phyloP scores from a whole-genome alignment of 2,888 invertebrate genomes.

The Thymelicus acteon region DNA sequence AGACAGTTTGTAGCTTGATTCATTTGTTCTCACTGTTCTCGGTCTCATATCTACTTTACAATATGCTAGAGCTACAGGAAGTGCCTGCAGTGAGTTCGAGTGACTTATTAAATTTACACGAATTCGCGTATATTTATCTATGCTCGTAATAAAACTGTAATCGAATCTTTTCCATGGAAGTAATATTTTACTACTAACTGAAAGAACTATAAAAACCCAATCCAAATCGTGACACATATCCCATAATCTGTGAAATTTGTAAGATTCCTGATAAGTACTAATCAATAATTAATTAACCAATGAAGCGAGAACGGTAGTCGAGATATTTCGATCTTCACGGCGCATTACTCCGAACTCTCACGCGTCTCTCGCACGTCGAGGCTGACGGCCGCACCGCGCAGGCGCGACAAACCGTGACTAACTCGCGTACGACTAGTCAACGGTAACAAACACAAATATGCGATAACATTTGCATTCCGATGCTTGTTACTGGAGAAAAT shows the following conservation, averaged over 20 bases:
- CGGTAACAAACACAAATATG: slow-evolving; percentile 1
- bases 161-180: too few species aligned
- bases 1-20: too few species aligned
- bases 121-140: too few species aligned
- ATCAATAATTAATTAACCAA: background rate
- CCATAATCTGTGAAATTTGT: background rate
- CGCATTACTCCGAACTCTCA: slow-evolving; percentile 24
- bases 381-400: slow-evolving; percentile 1
- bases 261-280: background rate
- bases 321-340: background rate
- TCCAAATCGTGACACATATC: too few species aligned
- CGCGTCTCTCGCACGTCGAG: slow-evolving; percentile 21
- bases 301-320: background rate
- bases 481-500: slow-evolving; percentile 19
- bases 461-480: slow-evolving; percentile 9
- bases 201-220: too few species aligned
- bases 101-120: too few species aligned
- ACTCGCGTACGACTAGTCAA: slow-evolving; percentile 5
- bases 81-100: too few species aligned
- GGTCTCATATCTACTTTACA: too few species aligned
- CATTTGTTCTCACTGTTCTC: too few species aligned
- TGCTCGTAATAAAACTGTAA: too few species aligned
- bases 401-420: slow-evolving; percentile 26
- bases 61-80: too few species aligned
- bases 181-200: too few species aligned